Conservation (phyloP, 2,113 vertebrate genomes). For the Lontra canadensis region DNA sequence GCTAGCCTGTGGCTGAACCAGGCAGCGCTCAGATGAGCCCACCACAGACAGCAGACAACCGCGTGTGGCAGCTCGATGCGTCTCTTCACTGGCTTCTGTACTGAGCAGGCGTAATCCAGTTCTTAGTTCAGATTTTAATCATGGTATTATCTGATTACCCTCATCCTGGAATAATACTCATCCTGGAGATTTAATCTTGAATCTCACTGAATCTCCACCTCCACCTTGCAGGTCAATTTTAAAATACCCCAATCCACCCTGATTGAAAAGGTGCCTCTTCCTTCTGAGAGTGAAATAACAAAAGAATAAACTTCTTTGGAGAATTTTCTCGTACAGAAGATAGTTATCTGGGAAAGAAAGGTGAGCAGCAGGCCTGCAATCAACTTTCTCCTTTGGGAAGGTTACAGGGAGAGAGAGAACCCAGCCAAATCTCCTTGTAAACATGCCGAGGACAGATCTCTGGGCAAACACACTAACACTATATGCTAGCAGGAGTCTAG, state of each 20-base stretch:
- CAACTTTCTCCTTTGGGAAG: background rate
- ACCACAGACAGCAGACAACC: no score
- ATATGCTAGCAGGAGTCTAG: background rate
- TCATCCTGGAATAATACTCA: background rate
- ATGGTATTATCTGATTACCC: background rate
- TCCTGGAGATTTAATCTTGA: background rate
- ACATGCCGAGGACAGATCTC: background rate
- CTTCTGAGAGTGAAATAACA: background rate
- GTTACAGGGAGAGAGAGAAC: background rate
- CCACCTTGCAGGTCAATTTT: background rate
- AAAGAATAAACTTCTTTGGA: background rate
- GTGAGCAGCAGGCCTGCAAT: background rate
- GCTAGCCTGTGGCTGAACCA: background rate
- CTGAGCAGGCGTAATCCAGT: background rate
- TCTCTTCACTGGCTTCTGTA: background rate
- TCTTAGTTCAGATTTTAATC: background rate
- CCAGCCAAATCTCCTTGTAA: background rate
- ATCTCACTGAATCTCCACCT: background rate
- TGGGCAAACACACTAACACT: background rate
- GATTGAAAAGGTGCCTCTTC: background rate
- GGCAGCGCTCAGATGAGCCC: no score
- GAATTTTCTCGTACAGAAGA: background rate
- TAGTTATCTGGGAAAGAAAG: background rate
- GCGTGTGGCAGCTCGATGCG: rapidly evolving
- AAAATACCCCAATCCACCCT: background rate